Base-by-base conservation (phyloP, 2,888 invertebrate genomes). In the Adelognathus sp. region DNA sequence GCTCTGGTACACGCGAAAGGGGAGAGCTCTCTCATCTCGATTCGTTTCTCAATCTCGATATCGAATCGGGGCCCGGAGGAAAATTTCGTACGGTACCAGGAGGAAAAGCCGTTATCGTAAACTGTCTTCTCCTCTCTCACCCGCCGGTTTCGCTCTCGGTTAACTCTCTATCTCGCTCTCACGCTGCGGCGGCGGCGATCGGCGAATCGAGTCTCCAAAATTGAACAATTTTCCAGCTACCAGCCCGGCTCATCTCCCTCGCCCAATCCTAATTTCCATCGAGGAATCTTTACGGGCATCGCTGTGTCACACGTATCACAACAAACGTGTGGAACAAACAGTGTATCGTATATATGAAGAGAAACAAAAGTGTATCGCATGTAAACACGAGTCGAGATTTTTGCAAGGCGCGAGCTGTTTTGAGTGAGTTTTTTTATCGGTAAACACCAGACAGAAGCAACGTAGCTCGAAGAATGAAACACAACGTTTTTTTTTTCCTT, bases 41-140 rank as follows among this genome's bases (percentile, higher is more conserved):
- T 79, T 75, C 71, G 71, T 79, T 79, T 63, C 71, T 76, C 79
- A 79, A 79, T 79, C 71, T 79, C 79, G 71, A 75, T 76, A 76
- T 79, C 76, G 79, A 76, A 76, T 79, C 76, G 75, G 24, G 46
- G 67, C 61, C 71, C 74, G 69, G 61, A 70, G 77, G 77, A 78
- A 78, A 80, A 74, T 78, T 77, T 80, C 56, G 67, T 71, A 63
- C 75, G 71, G 54, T 77, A 74, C 77, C 74, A 71, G 74, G 54
- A 74, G 77, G n/a, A 74, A 77, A 80, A 80, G 41, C 66, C 77
- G 77, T 77, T 74, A 77, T 77, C 77, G 71, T 76, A 79, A 79
- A 79, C 67, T 79, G 71, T 72, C 63, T 50, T 71, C 46, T 46
- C 75, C 61, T 56, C 54, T 39, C 67, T 71, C 46, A 21, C 66